A percentile compares a stretch with the other conserved stretches of the same genome.
Conservation (phyloP, 2,888 invertebrate genomes). For the Palloptera scutellata region DNA sequence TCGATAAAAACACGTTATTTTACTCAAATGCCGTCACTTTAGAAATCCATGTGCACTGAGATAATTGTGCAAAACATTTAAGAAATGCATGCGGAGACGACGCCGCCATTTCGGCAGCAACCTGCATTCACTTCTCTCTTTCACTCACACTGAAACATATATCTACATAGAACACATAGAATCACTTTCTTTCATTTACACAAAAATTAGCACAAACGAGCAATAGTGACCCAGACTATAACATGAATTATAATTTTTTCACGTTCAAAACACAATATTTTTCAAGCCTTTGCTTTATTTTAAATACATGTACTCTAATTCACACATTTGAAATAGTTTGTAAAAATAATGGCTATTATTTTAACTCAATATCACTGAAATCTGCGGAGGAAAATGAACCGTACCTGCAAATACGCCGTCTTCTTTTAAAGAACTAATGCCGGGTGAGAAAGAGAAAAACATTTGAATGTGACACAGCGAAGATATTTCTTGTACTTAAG, state of each 20-base stretch:
- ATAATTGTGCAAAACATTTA: background rate
- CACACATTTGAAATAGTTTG: slow-evolving; percentile 23
- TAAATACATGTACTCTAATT: slow-evolving; percentile 5
- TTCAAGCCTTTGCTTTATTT: background rate
- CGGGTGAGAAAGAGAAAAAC: too few relatives aligned
- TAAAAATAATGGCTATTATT: slow-evolving; percentile 26
- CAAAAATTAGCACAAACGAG: slow-evolving; percentile 1
- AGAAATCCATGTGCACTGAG: background rate
- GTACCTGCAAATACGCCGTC: slow-evolving; percentile 61
- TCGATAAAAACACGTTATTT: background rate
- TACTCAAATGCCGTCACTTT: too few relatives aligned
- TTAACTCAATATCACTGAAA: slow-evolving; percentile 28
- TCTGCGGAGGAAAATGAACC: slow-evolving; percentile 39
- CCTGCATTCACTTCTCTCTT: slow-evolving; percentile 42
- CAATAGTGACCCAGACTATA: background rate
- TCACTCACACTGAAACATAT: slow-evolving; percentile 44
- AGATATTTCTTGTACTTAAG: too few relatives aligned
- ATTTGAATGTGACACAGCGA: too few relatives aligned
- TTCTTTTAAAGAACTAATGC: slow-evolving; percentile 24
- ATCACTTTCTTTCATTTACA: slow-evolving; percentile 9
- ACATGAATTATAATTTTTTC: too few relatives aligned
- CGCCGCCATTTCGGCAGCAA: slow-evolving; percentile 52
- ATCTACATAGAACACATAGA: slow-evolving; percentile 10
- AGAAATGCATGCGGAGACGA: slow-evolving; percentile 15
- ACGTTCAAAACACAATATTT: too few relatives aligned